A percentile compares a stretch with the other conserved stretches of the same genome.
phyloP scores from a whole-genome alignment of 1,140 invertebrate species.

The Papilio glaucus region DNA sequence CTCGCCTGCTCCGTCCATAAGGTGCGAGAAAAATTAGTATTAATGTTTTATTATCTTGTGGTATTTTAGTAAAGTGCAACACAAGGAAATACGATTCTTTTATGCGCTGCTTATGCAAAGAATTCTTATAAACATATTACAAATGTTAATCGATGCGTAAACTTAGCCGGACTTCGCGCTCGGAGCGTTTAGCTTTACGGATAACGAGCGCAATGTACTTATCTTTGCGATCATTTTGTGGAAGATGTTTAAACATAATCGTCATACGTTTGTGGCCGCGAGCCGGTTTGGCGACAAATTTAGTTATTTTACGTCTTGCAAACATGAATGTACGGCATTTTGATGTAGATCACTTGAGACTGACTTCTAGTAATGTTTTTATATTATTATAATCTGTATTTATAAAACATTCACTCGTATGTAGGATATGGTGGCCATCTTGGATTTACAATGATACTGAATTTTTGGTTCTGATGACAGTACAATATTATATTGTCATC shows the following conservation, averaged over 20 bases:
- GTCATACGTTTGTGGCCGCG: background rate
- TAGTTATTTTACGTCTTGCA: background rate
- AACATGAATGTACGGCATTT: background rate
- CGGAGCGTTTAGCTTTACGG: constrained; percentile 17
- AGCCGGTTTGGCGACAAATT: constrained; percentile 24
- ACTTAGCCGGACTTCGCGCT: background rate
- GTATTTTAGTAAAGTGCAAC: constrained; percentile 42
- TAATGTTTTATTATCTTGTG: no score
- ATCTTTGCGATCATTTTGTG: constrained; percentile 36
- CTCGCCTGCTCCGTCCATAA: no score
- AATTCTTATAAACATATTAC: constrained; percentile 42
- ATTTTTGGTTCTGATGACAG: no score
- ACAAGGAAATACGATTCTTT: constrained; percentile 47
- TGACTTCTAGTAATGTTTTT: no score
- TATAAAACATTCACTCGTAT: no score
- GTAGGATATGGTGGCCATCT: no score
- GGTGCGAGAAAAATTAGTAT: no score
- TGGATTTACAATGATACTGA: no score
- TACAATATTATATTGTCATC: no score
- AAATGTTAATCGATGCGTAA: constrained; percentile 34
- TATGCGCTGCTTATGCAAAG: constrained; percentile 34
- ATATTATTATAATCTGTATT: no score
- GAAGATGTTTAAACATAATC: constrained; percentile 33
- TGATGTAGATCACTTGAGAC: background rate
- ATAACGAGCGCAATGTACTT: constrained; percentile 5